Conservation (phyloP, 1,140 invertebrate species). For the Tachypleus tridentatus region DNA sequence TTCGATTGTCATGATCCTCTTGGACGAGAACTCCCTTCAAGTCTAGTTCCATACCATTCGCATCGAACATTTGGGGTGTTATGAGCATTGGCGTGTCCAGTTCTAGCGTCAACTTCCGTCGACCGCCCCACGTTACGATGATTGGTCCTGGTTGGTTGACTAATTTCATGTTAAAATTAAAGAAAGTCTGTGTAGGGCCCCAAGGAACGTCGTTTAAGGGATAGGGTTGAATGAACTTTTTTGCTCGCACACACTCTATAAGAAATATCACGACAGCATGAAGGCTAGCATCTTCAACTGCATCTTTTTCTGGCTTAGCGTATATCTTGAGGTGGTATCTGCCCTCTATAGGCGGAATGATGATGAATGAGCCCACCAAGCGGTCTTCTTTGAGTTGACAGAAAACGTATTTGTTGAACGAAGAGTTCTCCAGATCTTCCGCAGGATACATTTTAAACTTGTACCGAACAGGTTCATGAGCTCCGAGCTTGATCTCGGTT, state of each 20-base stretch:
- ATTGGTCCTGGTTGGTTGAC: conserved; percentile 29
- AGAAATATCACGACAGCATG: conserved; percentile 30
- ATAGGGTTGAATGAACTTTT: conserved; percentile 26
- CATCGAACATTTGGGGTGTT: conserved; percentile 28
- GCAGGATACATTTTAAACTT: conserved; percentile 28
- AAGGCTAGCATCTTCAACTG: conserved; percentile 25
- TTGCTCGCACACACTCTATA: conserved; percentile 28
- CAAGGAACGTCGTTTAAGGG: conserved; percentile 32
- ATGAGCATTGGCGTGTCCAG: conserved; percentile 26
- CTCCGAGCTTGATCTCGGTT: conserved; percentile 25
- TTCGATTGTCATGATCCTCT: conserved; percentile 28
- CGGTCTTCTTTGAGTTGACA: conserved; percentile 32
- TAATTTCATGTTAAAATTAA: conserved; percentile 29
- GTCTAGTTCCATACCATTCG: conserved; percentile 27
- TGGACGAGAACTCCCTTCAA: conserved; percentile 24
- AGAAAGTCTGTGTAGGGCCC: conserved; percentile 32
- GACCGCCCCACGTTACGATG: conserved; percentile 31
- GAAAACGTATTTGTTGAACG: conserved; percentile 32
- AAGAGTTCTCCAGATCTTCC: conserved; percentile 28
- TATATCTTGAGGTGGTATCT: conserved; percentile 32
- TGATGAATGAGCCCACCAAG: conserved; percentile 27
- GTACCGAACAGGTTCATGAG: conserved; percentile 26
- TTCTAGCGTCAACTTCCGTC: conserved; percentile 27
- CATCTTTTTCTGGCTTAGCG: conserved; percentile 28
- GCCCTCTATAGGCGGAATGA: conserved; percentile 29